Base-by-base conservation (phyloP, 2,113 vertebrate species). In the Xerus inauris region DNA sequence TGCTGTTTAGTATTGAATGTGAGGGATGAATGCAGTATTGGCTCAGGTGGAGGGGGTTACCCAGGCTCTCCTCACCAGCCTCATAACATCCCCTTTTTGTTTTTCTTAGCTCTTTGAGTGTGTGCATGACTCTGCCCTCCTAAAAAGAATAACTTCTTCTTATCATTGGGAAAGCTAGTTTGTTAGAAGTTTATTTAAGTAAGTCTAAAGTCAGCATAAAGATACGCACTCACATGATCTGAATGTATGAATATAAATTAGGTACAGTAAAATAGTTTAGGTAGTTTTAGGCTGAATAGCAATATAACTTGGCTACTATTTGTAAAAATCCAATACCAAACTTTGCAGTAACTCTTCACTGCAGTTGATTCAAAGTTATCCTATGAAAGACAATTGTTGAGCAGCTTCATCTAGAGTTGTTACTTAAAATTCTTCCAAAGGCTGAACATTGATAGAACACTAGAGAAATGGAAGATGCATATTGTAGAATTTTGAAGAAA, bases 401-500 rank as follows among this genome's bases (percentile, higher is more conserved):
- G 24, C 14, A 64, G 3, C n/a, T 71, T 1, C 19, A 19, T 10
- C 64, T 75, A 49, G 6, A 81, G 40, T 40, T 91, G 11, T 54
- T 42, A 82, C 11, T 76, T 87, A 30, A 42, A 79, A 47, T 6
- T 3, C 26, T 45, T 32, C 35, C 9, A 49, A 57, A 47, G 28
- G 0, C 5, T 86, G 8, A 5, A 54, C 2, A 38, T 40, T 67
- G 77, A 24, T 72, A 32, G 24, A 84, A 28, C 19, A 30, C 7
- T 73, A 42, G 2, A 73, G 24, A 88, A 12, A 3, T 47, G 22
- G 40, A 69, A 88, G n/a, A 54, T 81, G 62, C 9, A 69, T 69
- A 54, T 11, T 62, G 11, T 82, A 45, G 62, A 90, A 95, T 49
- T 94, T 80, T 94, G 42, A 84, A 69, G 38, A 81, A 90, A 67